Evolutionary conservation across 1,140 invertebrate species (phyloP).

Genomic region (Halyomorpha halys): DNA sequence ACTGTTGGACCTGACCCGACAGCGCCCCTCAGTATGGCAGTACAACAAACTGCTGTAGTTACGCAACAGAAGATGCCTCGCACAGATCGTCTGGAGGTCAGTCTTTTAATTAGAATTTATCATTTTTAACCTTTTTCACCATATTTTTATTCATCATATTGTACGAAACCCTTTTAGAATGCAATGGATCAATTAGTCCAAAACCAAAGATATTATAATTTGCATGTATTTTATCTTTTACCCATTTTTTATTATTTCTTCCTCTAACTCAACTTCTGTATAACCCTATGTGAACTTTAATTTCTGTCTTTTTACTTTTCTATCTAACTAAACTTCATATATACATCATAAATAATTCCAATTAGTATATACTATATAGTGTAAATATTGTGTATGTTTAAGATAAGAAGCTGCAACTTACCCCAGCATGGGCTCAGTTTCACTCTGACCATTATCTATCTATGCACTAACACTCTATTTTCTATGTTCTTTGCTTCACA

Average conservation of each 20-base stretch:
- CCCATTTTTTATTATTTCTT: neutral
- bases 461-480: slow-evolving; percentile 23
- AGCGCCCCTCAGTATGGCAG: slow-evolving; percentile 57
- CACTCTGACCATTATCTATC: slow-evolving; percentile 16
- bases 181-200: slow-evolving; percentile 14
- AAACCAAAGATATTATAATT: neutral
- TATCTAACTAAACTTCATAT: neutral
- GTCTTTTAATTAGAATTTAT: neutral
- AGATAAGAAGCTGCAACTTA: slow-evolving; percentile 12
- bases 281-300: neutral
- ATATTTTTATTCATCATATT: no score
- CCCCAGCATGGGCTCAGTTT: slow-evolving; percentile 25
- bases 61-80: slow-evolving; percentile 86
- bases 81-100: slow-evolving; percentile 91
- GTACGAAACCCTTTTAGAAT: neutral
- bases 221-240: slow-evolving; percentile 3
- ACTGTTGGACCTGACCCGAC: slow-evolving; percentile 70
- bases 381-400: slow-evolving; percentile 7
- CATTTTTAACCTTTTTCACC: no score
- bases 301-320: neutral
- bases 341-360: slow-evolving; percentile 7
- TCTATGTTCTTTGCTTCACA: slow-evolving; percentile 22
- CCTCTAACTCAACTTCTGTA: neutral
- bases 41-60: slow-evolving; percentile 65
- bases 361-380: slow-evolving; percentile 17